Base-by-base conservation (phyloP, 37 sponge, comb jelly and placozoan genomes). In the Hormiphora californensis region DNA sequence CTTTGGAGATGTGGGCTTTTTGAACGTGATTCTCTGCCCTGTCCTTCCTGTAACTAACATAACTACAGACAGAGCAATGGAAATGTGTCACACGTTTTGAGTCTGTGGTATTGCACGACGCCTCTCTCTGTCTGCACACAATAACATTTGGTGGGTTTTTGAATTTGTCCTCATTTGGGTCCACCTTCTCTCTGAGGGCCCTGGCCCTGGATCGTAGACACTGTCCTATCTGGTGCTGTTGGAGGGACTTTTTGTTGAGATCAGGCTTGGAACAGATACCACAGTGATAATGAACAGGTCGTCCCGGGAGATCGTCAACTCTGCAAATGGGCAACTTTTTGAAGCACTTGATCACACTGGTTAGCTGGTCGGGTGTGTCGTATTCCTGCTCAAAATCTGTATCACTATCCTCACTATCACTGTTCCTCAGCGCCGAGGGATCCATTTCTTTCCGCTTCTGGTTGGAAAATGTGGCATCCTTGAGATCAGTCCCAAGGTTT, bases 31-130 rank as follows among this genome's bases (percentile, higher is more conserved):
- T 73, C 25, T 73, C 81, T 5, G 81, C 81, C 27, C 81, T 39
- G 35, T 73, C 81, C 43, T 73, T 73, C 22, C 81, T 73, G 35
- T 73, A 73, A 73, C 81, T 73, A 22, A 73, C 81, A 73, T 73
- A 73, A 39, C 36, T 73, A 40, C 81, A 73, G 43, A 73, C 81
- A 8, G 81, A 73, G 25, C 81, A 73, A 40, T 73, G 81, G 23
- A 73, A 73, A 73, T 73, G 81, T 17, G 81, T 73, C 17, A 73
- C 35, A 41, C 81, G 81, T 73, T 73, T 73, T 1, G 81, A 73
- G 23, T 73, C 81, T 41, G 81, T 32, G 17, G 35, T 33, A 40
- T 32, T 73, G 23, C 81, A 73, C 12, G 81, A 73, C 0, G 81
- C 81, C 25, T 73, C 81, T 27, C 81, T 43, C 17, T 73, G 81